phyloP scores from a whole-genome alignment of 2,888 invertebrate genomes.

The Zootermopsis nevadensis region DNA sequence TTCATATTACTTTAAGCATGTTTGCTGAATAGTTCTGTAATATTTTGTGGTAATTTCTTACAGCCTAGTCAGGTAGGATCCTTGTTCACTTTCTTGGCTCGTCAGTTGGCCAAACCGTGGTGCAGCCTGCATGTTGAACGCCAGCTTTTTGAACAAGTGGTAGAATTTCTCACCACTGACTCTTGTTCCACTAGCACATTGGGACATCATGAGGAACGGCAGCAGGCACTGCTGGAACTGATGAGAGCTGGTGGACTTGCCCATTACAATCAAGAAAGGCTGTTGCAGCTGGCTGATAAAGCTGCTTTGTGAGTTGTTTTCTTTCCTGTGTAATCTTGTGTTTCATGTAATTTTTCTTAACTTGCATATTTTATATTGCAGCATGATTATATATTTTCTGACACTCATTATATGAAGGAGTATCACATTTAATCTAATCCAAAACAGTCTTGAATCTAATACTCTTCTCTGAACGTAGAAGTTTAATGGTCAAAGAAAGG shows the following conservation, averaged over 20 bases:
- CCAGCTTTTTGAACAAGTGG: conserved; percentile 69
- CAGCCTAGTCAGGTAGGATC: conserved; percentile 72
- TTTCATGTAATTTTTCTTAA: too few species aligned
- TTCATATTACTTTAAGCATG: too few species aligned
- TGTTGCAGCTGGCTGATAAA: conserved; percentile 71
- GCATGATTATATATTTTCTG: too few species aligned
- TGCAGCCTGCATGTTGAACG: conserved; percentile 59
- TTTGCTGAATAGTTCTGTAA: too few species aligned
- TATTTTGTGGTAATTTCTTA: conserved; percentile 54
- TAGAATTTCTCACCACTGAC: conserved; percentile 70
- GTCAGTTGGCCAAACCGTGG: conserved; percentile 70
- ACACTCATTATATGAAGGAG: too few species aligned
- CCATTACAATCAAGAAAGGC: conserved; percentile 69
- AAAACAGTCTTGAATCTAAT: too few species aligned
- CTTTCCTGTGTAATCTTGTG: too few species aligned
- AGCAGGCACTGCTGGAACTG: conserved; percentile 79
- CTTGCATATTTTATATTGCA: too few species aligned
- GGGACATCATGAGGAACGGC: conserved; percentile 72
- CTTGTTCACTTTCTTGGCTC: conserved; percentile 73
- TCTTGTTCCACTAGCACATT: conserved; percentile 57
- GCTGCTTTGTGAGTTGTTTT: conserved; percentile 70
- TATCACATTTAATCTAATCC: too few species aligned
- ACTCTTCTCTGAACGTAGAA: too few species aligned
- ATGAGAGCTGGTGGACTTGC: conserved; percentile 71
- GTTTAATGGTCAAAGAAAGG: too few species aligned